Evolutionary conservation across 2,797 vertebrate genomes (phyloP).

Genomic region (Cyclura pinguis): DNA sequence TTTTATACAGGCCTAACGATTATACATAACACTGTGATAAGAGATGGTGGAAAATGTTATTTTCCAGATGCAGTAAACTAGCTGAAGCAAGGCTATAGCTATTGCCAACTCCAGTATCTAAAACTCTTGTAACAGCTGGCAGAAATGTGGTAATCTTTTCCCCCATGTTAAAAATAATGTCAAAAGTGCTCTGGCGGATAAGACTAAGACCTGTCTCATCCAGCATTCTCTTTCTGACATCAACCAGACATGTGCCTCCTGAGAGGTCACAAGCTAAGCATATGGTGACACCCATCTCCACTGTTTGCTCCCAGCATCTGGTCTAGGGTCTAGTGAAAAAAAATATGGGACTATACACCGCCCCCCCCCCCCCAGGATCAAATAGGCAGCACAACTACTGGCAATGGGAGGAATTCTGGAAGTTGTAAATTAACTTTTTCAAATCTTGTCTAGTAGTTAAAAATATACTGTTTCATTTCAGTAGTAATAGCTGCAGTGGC

Average conservation of each 20-base stretch:
- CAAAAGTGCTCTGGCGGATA: neutral
- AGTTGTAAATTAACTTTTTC: too few relatives aligned
- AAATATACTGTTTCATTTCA: too few relatives aligned
- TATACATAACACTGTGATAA: conserved; percentile 16
- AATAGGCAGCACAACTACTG: too few relatives aligned
- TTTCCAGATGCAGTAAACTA: conserved; percentile 7
- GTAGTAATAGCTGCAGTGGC: too few relatives aligned
- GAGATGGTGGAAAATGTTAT: conserved; percentile 28
- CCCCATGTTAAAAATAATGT: neutral
- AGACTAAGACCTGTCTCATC: neutral
- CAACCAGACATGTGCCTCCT: neutral
- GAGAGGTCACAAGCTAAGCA: neutral
- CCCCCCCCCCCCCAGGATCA: too few relatives aligned
- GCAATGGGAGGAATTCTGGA: too few relatives aligned
- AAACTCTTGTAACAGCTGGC: conserved; percentile 4
- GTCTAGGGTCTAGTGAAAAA: neutral
- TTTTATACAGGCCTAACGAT: conserved; percentile 8
- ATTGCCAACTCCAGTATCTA: conserved; percentile 5
- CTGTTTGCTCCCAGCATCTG: neutral
- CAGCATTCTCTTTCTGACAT: neutral
- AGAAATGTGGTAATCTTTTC: neutral
- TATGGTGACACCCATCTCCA: neutral
- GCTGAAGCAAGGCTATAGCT: neutral
- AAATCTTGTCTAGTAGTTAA: too few relatives aligned
- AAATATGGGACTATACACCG: too few relatives aligned